These are phyloP conservation scores for Euplexia lucipara DNA, from an alignment of 2,888 invertebrate species.

Conservation along the genomic window DNA sequence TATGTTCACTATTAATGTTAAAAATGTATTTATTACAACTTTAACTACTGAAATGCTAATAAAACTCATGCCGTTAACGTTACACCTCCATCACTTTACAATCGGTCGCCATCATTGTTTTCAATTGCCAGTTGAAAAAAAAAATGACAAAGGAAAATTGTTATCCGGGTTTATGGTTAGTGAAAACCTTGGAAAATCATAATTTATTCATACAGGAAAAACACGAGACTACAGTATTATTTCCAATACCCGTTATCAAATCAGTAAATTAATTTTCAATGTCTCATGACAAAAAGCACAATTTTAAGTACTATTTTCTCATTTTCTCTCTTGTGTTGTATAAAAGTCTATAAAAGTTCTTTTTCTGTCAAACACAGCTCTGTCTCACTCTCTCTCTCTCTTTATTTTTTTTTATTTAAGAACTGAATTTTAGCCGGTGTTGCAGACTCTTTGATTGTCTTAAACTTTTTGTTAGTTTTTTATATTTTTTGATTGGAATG, in stretches of 20 bases:
- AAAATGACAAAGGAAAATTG: constrained; percentile 45
- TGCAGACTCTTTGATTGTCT: no score
- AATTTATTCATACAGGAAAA: constrained; percentile 41
- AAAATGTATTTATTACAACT: constrained; percentile 80
- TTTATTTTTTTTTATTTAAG: no score
- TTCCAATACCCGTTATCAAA: not conserved
- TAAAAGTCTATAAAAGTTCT: not conserved
- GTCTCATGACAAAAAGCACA: no score
- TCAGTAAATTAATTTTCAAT: not conserved
- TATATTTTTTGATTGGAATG: no score
- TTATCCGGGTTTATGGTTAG: constrained; percentile 27
- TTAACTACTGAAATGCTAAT: constrained; percentile 80
- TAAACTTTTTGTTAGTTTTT: no score
- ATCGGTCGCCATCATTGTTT: constrained; percentile 88
- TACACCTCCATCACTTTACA: constrained; percentile 89
- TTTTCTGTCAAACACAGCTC: not conserved
- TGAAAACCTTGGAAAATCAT: constrained; percentile 44
- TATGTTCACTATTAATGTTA: constrained; percentile 84
- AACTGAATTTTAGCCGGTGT: no score
- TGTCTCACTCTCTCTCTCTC: no score
- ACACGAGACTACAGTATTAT: not conserved
- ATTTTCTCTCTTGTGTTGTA: no score
- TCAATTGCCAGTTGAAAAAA: constrained; percentile 71
- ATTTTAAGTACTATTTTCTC: no score
- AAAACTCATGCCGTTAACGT: constrained; percentile 89